Conservation (phyloP, 2,888 invertebrate genomes). For the Rhingia rostrata region DNA sequence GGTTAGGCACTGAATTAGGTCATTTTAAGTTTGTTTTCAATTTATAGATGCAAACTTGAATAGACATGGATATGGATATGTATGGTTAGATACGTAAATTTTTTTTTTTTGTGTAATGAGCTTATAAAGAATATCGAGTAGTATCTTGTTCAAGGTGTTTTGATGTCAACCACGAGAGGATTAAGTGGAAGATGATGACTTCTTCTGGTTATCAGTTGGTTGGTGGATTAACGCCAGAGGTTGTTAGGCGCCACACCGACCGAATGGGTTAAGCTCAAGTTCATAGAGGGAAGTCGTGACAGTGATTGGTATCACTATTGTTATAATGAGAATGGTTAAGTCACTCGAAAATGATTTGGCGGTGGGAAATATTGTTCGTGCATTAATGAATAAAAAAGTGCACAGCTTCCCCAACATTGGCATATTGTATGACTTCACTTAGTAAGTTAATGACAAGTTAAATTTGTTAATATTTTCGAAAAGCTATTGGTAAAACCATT, state of each 20-base stretch:
- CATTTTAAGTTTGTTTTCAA: conserved; percentile 33
- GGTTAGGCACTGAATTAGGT: conserved; percentile 61
- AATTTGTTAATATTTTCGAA: too few species aligned
- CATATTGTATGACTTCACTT: too few species aligned
- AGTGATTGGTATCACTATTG: neutral
- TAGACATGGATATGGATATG: neutral
- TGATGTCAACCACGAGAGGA: conserved; percentile 3
- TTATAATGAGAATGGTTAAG: neutral
- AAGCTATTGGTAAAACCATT: too few species aligned
- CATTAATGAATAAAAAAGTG: too few species aligned
- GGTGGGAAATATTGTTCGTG: neutral
- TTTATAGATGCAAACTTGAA: conserved; percentile 2
- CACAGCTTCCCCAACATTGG: too few species aligned
- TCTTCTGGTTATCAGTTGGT: conserved; percentile 5
- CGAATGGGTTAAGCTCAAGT: neutral
- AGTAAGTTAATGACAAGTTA: too few species aligned
- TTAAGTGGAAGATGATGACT: neutral
- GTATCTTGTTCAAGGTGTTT: conserved; percentile 31
- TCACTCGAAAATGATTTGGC: neutral
- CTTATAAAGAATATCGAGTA: neutral
- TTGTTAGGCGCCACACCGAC: neutral
- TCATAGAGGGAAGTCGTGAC: neutral
- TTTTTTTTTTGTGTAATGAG: neutral
- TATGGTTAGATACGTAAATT: conserved; percentile 12
- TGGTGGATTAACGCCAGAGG: neutral